Evolutionary conservation across 2,113 vertebrate species (phyloP).

Genomic region (Onychostruthus taczanowskii): DNA sequence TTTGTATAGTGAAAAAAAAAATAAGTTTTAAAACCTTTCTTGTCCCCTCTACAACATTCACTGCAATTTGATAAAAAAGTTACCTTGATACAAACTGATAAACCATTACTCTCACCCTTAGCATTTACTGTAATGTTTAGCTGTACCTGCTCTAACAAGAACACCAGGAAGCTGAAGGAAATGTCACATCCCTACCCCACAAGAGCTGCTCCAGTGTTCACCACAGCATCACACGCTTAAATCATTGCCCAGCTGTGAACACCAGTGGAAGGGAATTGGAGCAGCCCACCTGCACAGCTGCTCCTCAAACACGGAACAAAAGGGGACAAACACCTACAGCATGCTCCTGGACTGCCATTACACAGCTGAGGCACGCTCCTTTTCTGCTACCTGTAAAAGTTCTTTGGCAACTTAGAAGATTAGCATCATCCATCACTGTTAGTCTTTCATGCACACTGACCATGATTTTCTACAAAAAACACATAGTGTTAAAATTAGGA

Average conservation of each 20-base stretch:
- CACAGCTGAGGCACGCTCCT: background rate
- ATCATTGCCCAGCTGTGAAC: background rate
- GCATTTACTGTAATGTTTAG: background rate
- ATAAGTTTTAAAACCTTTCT: background rate
- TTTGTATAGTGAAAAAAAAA: background rate
- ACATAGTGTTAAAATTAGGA: background rate
- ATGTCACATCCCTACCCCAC: background rate
- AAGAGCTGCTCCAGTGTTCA: accelerated
- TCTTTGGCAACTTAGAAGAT: background rate
- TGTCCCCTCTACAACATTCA: too few species aligned
- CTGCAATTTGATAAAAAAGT: background rate
- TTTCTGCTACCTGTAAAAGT: background rate
- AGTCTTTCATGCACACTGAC: background rate
- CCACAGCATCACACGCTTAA: background rate
- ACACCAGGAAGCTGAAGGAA: background rate
- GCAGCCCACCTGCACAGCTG: background rate
- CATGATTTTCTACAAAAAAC: background rate
- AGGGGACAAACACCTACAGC: background rate
- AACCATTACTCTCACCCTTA: background rate
- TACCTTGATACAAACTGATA: background rate
- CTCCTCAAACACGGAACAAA: background rate
- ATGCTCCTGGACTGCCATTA: background rate
- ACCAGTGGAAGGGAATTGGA: background rate
- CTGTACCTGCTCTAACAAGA: background rate
- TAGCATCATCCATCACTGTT: background rate